Percentiles rank a stretch among this genome's conserved stretches.
Conservation (phyloP, 2,797 vertebrate genomes). For the Lepus townsendii region DNA sequence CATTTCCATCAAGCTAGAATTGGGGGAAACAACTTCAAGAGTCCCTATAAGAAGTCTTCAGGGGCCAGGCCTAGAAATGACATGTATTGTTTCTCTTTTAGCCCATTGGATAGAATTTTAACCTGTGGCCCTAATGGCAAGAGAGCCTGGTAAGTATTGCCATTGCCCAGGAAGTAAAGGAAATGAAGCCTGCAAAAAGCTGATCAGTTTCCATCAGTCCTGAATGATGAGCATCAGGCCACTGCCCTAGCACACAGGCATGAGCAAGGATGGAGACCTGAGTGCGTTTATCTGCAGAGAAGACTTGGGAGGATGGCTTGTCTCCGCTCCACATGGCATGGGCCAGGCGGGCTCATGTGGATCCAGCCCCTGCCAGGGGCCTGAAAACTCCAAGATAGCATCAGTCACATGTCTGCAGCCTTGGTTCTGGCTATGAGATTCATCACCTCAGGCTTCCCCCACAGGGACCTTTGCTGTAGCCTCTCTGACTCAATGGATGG, state of each 20-base stretch:
- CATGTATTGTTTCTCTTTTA: neutral
- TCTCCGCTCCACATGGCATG: neutral
- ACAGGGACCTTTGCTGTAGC: neutral
- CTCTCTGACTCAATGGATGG: neutral
- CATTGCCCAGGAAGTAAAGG: neutral
- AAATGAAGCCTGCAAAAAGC: neutral
- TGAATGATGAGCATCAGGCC: neutral
- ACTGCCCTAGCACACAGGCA: neutral
- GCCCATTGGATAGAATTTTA: neutral
- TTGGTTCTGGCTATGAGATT: neutral
- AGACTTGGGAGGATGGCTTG: neutral
- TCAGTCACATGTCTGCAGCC: neutral
- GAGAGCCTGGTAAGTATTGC: neutral
- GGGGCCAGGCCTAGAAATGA: neutral
- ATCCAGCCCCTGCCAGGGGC: neutral
- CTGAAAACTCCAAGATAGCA: constrained; percentile 5
- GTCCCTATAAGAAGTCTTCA: neutral
- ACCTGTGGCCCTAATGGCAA: neutral
- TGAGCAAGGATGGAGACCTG: neutral
- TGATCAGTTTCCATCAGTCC: constrained; percentile 1
- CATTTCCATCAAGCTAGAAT: neutral
- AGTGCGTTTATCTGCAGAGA: neutral
- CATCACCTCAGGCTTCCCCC: neutral
- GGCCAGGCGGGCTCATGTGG: neutral
- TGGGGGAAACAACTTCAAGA: neutral